Conservation (phyloP, 2,113 vertebrate species). For the Argyrosomus japonicus region DNA sequence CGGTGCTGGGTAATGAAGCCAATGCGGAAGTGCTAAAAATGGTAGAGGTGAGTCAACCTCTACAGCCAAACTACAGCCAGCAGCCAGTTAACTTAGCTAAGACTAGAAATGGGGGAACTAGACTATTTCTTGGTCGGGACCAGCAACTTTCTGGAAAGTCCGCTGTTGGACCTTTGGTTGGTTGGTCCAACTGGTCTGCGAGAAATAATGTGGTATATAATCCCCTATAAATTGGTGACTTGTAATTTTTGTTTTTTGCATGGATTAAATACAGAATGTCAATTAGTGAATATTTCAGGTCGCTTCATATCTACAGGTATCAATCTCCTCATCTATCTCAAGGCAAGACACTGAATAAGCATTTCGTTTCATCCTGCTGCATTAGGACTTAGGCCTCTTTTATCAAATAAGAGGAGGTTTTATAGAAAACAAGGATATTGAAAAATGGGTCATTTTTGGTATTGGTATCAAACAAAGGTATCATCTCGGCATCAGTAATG, state of each 20-base stretch:
- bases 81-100: neutral
- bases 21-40: too few species aligned
- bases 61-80: too few species aligned
- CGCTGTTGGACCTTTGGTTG: too few species aligned
- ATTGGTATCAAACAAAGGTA: neutral
- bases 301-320: neutral
- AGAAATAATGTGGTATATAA: neutral
- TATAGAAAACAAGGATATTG: neutral
- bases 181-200: too few species aligned
- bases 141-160: neutral
- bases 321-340: slow-evolving; percentile 29
- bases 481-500: neutral
- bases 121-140: neutral
- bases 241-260: neutral
- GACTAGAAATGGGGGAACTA: neutral
- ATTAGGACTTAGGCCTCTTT: neutral
- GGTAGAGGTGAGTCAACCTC: too few species aligned
- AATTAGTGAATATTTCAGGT: neutral
- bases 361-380: slow-evolving; percentile 12
- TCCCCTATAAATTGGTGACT: slow-evolving; percentile 8
- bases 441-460: neutral
- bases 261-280: slow-evolving; percentile 3
- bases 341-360: slow-evolving; percentile 5
- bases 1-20: too few species aligned
- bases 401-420: neutral